Conservation (phyloP, 2,797 vertebrate species). For the Sebastes trivittatus region DNA sequence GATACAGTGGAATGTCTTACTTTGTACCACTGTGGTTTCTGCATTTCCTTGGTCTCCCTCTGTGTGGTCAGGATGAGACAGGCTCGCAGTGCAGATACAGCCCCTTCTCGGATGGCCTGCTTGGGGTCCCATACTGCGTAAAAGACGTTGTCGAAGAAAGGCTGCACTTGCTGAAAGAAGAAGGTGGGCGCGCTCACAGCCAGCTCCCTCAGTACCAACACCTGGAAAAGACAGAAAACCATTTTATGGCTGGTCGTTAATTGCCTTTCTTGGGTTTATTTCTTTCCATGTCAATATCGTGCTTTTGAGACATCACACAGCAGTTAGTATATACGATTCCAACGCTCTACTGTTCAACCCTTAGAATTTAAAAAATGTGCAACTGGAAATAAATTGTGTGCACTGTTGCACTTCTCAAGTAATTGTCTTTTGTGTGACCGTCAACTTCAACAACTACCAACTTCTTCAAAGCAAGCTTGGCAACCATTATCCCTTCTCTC, state of each 20-base stretch:
- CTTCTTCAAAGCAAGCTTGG: neutral
- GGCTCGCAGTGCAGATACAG: conserved; percentile 94
- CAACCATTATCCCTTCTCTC: neutral
- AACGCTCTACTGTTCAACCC: neutral
- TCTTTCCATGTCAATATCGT: neutral
- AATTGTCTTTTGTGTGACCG: neutral
- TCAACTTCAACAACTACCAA: neutral
- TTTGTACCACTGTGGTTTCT: conserved; percentile 99
- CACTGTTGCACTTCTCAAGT: neutral
- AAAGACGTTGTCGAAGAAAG: conserved; percentile 98
- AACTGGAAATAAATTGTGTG: neutral
- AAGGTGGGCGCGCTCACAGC: conserved; percentile 97
- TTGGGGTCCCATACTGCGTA: conserved; percentile 98
- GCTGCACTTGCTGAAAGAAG: conserved; percentile 99
- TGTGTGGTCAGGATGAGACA: conserved; percentile 97
- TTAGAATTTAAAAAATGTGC: neutral
- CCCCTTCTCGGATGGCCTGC: conserved; percentile 96
- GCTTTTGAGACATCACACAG: neutral
- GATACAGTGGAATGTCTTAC: conserved; percentile 73
- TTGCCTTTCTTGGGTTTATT: neutral
- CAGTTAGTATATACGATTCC: neutral
- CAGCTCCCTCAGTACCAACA: conserved; percentile 94
- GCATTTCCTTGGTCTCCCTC: conserved; percentile 98
- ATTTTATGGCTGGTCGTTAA: neutral
- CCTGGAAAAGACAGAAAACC: conserved; percentile 75